Conservation (phyloP, 1,140 invertebrate species). For the Aphaenogaster ashmeadi region DNA sequence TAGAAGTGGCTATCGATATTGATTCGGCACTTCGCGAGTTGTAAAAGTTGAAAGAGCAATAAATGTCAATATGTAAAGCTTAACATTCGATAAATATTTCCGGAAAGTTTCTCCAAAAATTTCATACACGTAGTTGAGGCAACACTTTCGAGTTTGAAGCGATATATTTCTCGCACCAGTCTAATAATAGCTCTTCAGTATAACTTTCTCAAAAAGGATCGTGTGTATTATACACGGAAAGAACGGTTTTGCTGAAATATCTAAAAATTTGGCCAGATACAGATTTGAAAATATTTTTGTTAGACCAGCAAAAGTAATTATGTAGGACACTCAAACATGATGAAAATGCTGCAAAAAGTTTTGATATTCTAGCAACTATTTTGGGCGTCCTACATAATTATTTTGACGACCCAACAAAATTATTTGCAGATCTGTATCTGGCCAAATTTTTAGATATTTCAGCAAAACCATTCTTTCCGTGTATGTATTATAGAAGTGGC, state of each 20-base stretch:
- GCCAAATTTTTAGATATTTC: too few species aligned
- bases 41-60: constrained; percentile 1
- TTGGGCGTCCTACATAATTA: too few species aligned
- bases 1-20: constrained; percentile 26
- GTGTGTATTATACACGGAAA: not conserved
- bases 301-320: too few species aligned
- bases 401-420: too few species aligned
- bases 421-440: too few species aligned
- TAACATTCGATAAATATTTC: not conserved
- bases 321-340: too few species aligned
- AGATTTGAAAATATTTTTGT: too few species aligned
- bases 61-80: not conserved
- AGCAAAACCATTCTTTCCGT: too few species aligned
- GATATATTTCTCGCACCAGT: not conserved
- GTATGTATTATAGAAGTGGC: not conserved
- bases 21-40: constrained; percentile 3
- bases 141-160: not conserved
- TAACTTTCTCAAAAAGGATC: not conserved
- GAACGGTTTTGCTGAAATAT: too few species aligned
- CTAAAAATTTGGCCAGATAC: too few species aligned
- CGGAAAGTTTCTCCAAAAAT: constrained; percentile 11
- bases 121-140: not conserved
- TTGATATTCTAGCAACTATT: too few species aligned
- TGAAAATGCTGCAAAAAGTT: too few species aligned
- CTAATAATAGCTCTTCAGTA: not conserved